Base-by-base conservation (phyloP, 1,140 invertebrate species). In the Eupristina koningsbergeri region DNA sequence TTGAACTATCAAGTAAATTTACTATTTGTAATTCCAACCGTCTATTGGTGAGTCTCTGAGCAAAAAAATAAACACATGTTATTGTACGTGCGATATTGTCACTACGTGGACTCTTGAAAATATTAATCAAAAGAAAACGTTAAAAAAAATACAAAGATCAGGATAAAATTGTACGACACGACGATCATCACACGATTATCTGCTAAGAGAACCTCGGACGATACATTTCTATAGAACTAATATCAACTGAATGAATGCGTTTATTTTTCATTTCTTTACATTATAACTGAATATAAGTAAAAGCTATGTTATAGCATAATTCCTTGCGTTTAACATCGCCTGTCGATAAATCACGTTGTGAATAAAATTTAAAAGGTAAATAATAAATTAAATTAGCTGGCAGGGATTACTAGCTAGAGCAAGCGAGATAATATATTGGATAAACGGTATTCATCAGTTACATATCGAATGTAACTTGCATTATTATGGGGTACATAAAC, bases 341-440 rank as follows among this genome's bases (percentile, higher is more conserved):
- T 86, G 41, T 85, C 83, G 81, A 87, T 87, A 85, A 89, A 86
- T 87, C 84, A 87, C 87, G 87, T 90, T 89, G 88, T 89, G 85
- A 89, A 90, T 88, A 85, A 88, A 87, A 88, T 53, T 86, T 86
- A 86, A 83, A 88, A 87, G 79, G 84, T 84, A 77, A 87, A 86
- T 39, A 88, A 88, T 86, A 87, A 89, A 86, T 77, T 77, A 58
- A 71, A 86, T 80, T 67, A 84, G 69, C 85, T 88, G 87, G 87
- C 85, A 83, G 88, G 77, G 85, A 88, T 71, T 64, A 86, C 85
- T 85, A 86, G 88, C 86, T 86, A 79, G 81, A 82, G 87, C 87
- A 86, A 88, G 86, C 86, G 74, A 86, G 84, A 88, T 73, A 75
- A 73, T 61, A 47, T 74, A 80, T 84, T 83, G 75, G 63, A 79